These are phyloP conservation scores for Adelosebastes latens DNA, from an alignment of 2,797 vertebrate species.

Conservation along the genomic window DNA sequence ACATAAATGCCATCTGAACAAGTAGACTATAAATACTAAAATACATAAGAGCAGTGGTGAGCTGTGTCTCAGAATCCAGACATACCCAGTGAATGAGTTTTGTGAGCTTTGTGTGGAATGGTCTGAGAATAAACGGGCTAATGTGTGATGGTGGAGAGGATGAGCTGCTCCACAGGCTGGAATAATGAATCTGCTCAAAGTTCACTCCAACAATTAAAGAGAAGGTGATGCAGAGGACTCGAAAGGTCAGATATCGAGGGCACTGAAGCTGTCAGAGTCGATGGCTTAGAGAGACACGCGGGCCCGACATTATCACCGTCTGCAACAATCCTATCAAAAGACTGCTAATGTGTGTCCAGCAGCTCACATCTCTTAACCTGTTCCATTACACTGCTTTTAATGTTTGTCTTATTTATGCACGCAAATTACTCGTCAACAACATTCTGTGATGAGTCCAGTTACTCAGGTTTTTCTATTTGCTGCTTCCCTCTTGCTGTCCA, in stretches of 20 bases:
- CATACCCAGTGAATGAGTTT: not conserved
- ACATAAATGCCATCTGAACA: not conserved
- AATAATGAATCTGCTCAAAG: conserved; percentile 66
- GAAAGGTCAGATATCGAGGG: conserved; percentile 63
- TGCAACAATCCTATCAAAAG: not conserved
- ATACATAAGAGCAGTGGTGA: not conserved
- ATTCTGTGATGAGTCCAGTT: not conserved
- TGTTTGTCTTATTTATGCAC: not conserved
- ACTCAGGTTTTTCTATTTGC: not conserved
- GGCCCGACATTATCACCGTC: not conserved
- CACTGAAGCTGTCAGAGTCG: too few relatives aligned
- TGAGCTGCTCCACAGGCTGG: not conserved
- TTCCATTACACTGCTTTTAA: not conserved
- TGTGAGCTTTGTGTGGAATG: not conserved
- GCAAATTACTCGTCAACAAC: not conserved
- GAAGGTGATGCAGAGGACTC: conserved; percentile 39
- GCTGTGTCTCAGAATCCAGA: not conserved
- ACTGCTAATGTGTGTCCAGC: not conserved
- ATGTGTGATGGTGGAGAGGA: not conserved
- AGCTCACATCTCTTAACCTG: not conserved
- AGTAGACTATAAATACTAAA: not conserved
- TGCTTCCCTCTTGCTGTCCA: not conserved
- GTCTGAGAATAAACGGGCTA: not conserved
- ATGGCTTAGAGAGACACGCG: not conserved
- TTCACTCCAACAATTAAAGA: conserved; percentile 71